A percentile compares a stretch with the other conserved stretches of the same genome.
phyloP scores from a whole-genome alignment of 1,140 invertebrate species.

The Babylonia areolata region DNA sequence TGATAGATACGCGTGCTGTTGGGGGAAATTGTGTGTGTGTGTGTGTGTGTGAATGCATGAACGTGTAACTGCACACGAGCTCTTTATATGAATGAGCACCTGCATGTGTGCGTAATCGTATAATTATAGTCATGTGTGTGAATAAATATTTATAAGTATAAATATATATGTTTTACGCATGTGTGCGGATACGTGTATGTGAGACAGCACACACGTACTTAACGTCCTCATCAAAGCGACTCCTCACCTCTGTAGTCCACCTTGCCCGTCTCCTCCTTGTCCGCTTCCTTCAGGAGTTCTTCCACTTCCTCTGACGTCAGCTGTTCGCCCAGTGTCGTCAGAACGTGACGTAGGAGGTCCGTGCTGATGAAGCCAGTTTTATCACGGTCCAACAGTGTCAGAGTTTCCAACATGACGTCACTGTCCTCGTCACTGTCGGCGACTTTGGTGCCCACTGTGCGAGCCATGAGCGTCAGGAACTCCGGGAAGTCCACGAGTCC shows the following conservation, averaged over 20 bases:
- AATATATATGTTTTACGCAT: no score
- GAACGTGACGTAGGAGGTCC: constrained; percentile 96
- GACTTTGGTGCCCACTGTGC: constrained; percentile 99
- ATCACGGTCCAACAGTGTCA: constrained; percentile 80
- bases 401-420: constrained; percentile 46
- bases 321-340: constrained; percentile 94
- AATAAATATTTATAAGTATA: no score
- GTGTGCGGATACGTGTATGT: no score
- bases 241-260: constrained; percentile 63
- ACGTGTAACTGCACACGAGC: no score
- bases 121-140: no score
- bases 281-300: constrained; percentile 94
- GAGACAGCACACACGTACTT: neutral
- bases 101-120: no score
- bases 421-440: constrained; percentile 81
- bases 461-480: constrained; percentile 87
- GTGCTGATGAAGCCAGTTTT: constrained; percentile 96
- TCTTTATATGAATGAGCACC: neutral
- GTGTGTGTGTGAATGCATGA: no score
- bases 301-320: constrained; percentile 92
- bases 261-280: constrained; percentile 86
- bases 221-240: neutral
- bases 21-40: no score
- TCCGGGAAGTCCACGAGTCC: constrained; percentile 99
- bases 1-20: neutral